phyloP scores from a whole-genome alignment of 2,888 invertebrate species.

The Pristionchus fissidentatus region DNA sequence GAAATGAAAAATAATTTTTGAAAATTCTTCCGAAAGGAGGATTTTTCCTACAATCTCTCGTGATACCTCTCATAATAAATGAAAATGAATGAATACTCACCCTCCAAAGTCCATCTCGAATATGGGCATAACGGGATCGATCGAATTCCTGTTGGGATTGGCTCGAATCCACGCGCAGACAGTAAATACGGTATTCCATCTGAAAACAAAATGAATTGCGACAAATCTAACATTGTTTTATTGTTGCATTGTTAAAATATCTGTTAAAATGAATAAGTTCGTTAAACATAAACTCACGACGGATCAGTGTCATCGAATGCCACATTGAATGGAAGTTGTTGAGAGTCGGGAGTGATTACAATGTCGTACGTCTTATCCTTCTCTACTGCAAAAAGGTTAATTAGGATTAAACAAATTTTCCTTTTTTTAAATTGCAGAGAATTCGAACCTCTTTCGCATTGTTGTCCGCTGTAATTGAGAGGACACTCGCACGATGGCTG shows the following conservation, averaged over 20 bases:
- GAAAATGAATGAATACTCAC: background rate
- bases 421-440: background rate
- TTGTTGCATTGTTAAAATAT: no score
- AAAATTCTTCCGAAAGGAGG: no score
- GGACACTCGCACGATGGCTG: background rate
- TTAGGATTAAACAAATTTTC: background rate
- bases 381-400: background rate
- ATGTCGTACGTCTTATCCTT: constrained; percentile 7
- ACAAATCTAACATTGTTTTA: no score
- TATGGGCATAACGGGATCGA: background rate
- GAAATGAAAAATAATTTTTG: no score
- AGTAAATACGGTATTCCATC: background rate
- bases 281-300: no score
- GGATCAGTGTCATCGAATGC: no score
- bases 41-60: no score
- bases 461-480: background rate
- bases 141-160: background rate
- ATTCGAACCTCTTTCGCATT: constrained; percentile 1
- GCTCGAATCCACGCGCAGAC: constrained; percentile 12
- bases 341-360: background rate
- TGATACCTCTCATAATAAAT: no score
- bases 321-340: background rate
- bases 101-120: constrained; percentile 3
- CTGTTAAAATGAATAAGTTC: background rate
- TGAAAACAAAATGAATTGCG: background rate